phyloP scores from a whole-genome alignment of 2,797 vertebrate genomes.

The Gallinago solitaria region DNA sequence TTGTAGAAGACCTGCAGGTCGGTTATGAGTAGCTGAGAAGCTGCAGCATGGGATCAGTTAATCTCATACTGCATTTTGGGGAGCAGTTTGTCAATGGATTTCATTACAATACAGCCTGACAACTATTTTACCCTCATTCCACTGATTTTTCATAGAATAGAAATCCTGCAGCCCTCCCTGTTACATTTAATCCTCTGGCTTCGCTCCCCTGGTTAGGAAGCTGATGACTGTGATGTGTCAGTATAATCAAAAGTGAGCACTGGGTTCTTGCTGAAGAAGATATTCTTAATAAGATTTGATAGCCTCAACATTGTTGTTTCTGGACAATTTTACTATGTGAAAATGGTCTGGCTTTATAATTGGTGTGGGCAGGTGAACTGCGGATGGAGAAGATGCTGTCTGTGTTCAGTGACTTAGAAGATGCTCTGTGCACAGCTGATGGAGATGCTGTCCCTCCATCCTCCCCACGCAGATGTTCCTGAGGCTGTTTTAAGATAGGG shows the following conservation, averaged over 20 bases:
- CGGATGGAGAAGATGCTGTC: background rate
- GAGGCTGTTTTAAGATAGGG: background rate
- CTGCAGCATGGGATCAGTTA: background rate
- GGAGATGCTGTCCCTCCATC: background rate
- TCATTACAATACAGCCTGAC: background rate
- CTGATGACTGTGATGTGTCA: background rate
- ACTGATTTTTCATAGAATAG: background rate
- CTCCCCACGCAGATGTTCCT: background rate
- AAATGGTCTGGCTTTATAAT: background rate
- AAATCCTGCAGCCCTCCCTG: background rate
- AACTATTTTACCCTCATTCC: background rate
- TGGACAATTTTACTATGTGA: background rate
- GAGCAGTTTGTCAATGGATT: background rate
- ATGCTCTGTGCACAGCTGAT: rapidly evolving
- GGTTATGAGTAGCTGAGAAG: background rate
- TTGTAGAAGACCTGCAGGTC: background rate
- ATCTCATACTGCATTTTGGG: background rate
- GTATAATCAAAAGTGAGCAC: background rate
- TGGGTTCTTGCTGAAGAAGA: background rate
- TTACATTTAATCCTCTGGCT: background rate
- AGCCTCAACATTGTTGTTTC: background rate
- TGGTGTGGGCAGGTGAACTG: background rate
- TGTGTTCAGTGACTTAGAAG: background rate
- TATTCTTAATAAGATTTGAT: background rate
- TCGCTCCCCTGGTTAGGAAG: background rate